Percentiles rank a stretch among this genome's conserved stretches.
phyloP scores from a whole-genome alignment of 2,113 vertebrate species.

The Spea multiplicata region DNA sequence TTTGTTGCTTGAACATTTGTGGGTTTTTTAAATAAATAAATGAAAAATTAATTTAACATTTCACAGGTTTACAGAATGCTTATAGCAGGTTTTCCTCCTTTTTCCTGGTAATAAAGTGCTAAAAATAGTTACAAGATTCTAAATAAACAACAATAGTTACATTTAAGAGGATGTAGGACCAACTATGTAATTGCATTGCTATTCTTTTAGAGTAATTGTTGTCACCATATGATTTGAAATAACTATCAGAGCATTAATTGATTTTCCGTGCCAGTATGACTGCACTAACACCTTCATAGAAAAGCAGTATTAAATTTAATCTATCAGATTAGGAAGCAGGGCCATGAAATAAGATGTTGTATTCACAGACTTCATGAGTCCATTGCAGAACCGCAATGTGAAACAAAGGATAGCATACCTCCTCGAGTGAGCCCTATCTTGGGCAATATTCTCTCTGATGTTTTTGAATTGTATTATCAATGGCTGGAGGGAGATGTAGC shows the following conservation, averaged over 20 bases:
- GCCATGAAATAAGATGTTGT: constrained; percentile 82
- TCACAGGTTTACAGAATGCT: too few species aligned
- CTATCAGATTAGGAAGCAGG: constrained; percentile 77
- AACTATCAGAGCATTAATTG: constrained; percentile 55
- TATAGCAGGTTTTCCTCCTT: too few species aligned
- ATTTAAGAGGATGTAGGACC: not conserved
- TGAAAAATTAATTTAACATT: too few species aligned
- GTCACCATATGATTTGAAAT: constrained; percentile 20
- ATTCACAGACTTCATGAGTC: constrained; percentile 75
- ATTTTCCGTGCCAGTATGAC: constrained; percentile 74
- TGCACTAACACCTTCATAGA: constrained; percentile 71
- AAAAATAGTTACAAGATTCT: too few species aligned
- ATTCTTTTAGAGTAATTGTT: constrained; percentile 19
- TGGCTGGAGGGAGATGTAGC: constrained; percentile 73
- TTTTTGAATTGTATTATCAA: constrained; percentile 76
- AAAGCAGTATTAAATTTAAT: constrained; percentile 75
- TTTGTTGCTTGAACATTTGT: too few species aligned
- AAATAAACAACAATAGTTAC: not conserved
- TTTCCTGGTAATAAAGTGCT: too few species aligned
- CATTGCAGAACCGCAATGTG: constrained; percentile 67
- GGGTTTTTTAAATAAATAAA: too few species aligned
- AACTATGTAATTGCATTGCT: constrained; percentile 16
- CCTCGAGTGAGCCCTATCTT: constrained; percentile 74
- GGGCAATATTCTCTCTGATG: constrained; percentile 74
- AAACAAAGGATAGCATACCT: constrained; percentile 71